Percentiles rank a stretch among this genome's conserved stretches.
phyloP scores from a whole-genome alignment of 1,140 invertebrate genomes.

The Chironomus tepperi region DNA sequence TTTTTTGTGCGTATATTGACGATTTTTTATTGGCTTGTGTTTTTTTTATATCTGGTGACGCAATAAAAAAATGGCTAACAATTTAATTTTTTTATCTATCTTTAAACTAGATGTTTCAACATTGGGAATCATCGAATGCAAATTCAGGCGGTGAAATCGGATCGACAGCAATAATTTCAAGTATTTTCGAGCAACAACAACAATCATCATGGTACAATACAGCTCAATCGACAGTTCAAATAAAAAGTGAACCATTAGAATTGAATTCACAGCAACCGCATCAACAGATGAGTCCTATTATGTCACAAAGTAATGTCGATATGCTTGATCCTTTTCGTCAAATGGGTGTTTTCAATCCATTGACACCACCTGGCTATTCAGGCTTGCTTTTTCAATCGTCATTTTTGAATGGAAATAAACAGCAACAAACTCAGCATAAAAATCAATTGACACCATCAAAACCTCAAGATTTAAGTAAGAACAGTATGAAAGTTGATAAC shows the following conservation, averaged over 20 bases:
- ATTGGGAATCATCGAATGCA: background rate
- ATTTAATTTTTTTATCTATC: background rate
- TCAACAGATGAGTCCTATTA: background rate
- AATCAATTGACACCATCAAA: slow-evolving; percentile 6
- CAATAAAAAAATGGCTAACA: slow-evolving; percentile 1
- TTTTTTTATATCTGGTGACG: background rate
- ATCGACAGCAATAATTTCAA: background rate
- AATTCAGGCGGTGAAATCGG: background rate
- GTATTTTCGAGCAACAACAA: background rate
- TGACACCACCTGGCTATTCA: slow-evolving; percentile 43
- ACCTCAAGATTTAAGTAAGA: slow-evolving; percentile 32
- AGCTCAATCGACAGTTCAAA: background rate
- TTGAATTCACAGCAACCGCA: no score
- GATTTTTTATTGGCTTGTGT: slow-evolving; percentile 21
- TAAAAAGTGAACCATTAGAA: background rate
- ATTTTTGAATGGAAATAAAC: background rate
- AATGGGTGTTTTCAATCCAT: slow-evolving; percentile 35
- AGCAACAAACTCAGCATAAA: background rate
- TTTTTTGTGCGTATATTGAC: background rate
- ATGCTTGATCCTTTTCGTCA: slow-evolving; percentile 2
- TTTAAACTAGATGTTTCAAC: background rate
- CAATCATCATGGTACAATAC: background rate
- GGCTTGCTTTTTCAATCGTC: background rate
- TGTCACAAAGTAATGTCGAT: background rate
- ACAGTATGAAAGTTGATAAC: slow-evolving; percentile 38